Conservation (phyloP, 2,797 vertebrate species). For the Lagocephalus sceleratus region DNA sequence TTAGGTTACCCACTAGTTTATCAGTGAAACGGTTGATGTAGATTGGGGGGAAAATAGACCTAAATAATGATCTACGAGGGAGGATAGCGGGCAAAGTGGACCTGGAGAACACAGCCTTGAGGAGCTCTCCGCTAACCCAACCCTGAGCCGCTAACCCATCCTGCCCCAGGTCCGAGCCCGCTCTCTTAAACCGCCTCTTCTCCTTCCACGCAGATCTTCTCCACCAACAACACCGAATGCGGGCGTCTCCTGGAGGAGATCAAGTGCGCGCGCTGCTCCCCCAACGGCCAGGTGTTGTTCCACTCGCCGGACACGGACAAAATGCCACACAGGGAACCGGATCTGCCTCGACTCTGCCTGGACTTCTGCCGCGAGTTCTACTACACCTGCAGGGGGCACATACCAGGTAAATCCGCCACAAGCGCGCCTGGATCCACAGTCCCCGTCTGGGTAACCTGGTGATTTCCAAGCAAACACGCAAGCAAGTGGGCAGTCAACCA, state of each 20-base stretch:
- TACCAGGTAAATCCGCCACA: constrained; percentile 87
- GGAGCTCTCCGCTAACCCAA: too few relatives aligned
- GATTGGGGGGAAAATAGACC: too few relatives aligned
- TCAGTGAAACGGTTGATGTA: too few relatives aligned
- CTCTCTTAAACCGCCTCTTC: constrained; percentile 35
- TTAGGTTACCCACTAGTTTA: too few relatives aligned
- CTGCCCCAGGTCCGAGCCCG: not conserved
- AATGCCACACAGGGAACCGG: constrained; percentile 83
- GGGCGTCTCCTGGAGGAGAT: constrained; percentile 95
- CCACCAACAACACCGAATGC: constrained; percentile 97
- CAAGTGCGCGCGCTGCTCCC: constrained; percentile 96
- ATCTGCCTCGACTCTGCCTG: constrained; percentile 90
- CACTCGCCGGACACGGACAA: constrained; percentile 84
- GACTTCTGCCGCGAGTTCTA: constrained; percentile 98
- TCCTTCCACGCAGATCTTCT: constrained; percentile 85
- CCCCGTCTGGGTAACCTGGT: constrained; percentile 36
- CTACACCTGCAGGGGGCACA: constrained; percentile 94
- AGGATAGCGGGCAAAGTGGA: too few relatives aligned
- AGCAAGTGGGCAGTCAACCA: too few relatives aligned
- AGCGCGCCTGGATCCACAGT: constrained; percentile 34
- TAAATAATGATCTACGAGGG: too few relatives aligned
- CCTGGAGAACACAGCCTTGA: too few relatives aligned
- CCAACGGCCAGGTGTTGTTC: constrained; percentile 94
- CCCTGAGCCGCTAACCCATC: too few relatives aligned
- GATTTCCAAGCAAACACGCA: constrained; percentile 19